Conservation (phyloP, 2,113 vertebrate species). For the Thamnaconus septentrionalis region DNA sequence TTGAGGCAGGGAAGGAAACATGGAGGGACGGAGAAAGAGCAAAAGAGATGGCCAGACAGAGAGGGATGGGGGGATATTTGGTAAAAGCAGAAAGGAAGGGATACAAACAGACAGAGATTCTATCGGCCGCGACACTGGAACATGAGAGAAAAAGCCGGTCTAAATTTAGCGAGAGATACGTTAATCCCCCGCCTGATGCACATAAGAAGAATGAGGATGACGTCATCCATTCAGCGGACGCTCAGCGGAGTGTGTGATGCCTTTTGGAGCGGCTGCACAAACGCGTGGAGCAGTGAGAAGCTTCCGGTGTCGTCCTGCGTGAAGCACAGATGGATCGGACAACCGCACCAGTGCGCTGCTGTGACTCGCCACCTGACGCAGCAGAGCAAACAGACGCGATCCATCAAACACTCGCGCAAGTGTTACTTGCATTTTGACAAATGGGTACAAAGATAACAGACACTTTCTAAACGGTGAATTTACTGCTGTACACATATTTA, state of each 20-base stretch:
- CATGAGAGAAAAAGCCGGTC: background rate
- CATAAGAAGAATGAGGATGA: conserved; percentile 51
- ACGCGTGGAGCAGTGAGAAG: conserved; percentile 46
- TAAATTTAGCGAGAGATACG: conserved; percentile 28
- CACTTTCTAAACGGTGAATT: conserved; percentile 12
- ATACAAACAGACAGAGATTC: background rate
- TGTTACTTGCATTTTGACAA: no score
- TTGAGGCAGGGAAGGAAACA: conserved; percentile 29
- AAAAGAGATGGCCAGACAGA: background rate
- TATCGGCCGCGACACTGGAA: background rate
- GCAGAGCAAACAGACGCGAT: conserved; percentile 27
- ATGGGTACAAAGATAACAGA: conserved; percentile 27
- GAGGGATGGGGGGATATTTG: background rate
- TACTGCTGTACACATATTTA: background rate
- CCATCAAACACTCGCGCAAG: conserved; percentile 43
- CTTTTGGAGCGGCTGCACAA: conserved; percentile 57
- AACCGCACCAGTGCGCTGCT: conserved; percentile 50
- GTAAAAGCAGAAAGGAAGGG: background rate
- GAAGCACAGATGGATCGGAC: conserved; percentile 56
- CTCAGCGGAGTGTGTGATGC: conserved; percentile 41
- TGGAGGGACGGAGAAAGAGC: conserved; percentile 9
- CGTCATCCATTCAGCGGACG: conserved; percentile 51
- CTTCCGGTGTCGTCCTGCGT: conserved; percentile 57
- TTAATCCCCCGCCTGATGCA: conserved; percentile 36
- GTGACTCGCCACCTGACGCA: conserved; percentile 63